Evolutionary conservation across 2,888 invertebrate species (phyloP).

Genomic region (Flexamia atlantica): DNA sequence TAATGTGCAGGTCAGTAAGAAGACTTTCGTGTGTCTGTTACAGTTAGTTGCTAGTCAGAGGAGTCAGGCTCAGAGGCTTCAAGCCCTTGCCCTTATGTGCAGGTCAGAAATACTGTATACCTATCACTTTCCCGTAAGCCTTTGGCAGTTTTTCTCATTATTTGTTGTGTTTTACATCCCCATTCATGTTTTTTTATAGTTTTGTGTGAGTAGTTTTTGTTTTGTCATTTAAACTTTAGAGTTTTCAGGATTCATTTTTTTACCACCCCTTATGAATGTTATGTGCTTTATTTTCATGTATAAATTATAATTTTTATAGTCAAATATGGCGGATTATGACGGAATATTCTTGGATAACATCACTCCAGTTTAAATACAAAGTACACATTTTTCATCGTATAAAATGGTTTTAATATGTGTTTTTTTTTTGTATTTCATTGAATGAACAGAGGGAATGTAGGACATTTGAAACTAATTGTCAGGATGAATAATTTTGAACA

Average conservation of each 20-base stretch:
- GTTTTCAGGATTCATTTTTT: neutral
- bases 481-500: too few relatives aligned
- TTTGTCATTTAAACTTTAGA: neutral
- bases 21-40: slow-evolving; percentile 72
- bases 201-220: slow-evolving; percentile 23
- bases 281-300: neutral
- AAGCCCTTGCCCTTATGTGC: slow-evolving; percentile 94
- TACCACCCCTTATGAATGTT: neutral
- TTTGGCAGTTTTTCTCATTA: slow-evolving; percentile 18
- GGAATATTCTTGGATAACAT: neutral
- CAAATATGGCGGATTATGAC: neutral
- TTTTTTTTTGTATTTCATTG: neutral
- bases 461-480: neutral
- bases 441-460: neutral
- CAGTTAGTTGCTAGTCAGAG: slow-evolving; percentile 93
- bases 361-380: neutral
- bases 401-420: neutral
- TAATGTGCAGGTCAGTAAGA: slow-evolving; percentile 89
- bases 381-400: neutral
- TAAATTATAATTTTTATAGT: neutral
- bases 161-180: slow-evolving; percentile 18
- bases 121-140: slow-evolving; percentile 26
- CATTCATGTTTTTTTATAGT: neutral
- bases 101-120: slow-evolving; percentile 78
- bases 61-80: slow-evolving; percentile 93